Base-by-base conservation (phyloP, 2,888 invertebrate species). In the Caenorhabditis plicata region DNA sequence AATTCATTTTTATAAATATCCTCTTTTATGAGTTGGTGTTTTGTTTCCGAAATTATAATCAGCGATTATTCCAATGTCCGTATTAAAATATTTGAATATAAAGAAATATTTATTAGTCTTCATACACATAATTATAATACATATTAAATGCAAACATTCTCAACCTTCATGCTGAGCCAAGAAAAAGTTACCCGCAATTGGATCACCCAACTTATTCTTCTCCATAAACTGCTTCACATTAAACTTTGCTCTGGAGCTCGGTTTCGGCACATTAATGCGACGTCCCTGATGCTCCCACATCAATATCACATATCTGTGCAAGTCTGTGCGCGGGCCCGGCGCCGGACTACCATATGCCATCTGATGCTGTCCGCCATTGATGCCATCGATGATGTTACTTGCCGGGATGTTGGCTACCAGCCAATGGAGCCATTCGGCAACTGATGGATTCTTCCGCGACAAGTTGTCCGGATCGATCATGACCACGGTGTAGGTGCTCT, bases 381-480 rank as follows among this genome's bases (percentile, higher is more conserved):
- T 77, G 51, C 81, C 81, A 42, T 81, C 81, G 38, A 73, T 65
- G 36, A 80, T 68, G 47, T 80, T 80, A 61, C 68, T 71, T 26
- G 77, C 79, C 15, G 80, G 80, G 44, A 80, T 80, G 68, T 80
- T 80, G 40, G 56, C 61, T 5, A 74, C 79, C 29, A 80, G 66
- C 81, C 80, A 80, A 48, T 81, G 81, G 22, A 81, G 74, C 81
- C 81, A 81, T 52, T 81, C 80, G 35, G 81, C 81, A 5, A 81
- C 81, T 1, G 76, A 73, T 20, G 81, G 81, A 33, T 81, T 81
- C 54, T 78, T 76, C 15, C 79, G 68, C 7, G 79, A 80, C 41
- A 81, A 67, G 42, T 81, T 80, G 58, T 81, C 81, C 13, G 81
- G 81, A 53, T 81, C 80, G 46, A 80, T 78, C 80, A 80, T 80